These are phyloP conservation scores for Eumaeus atala DNA, from an alignment of 1,140 invertebrate species.

Conservation along the genomic window DNA sequence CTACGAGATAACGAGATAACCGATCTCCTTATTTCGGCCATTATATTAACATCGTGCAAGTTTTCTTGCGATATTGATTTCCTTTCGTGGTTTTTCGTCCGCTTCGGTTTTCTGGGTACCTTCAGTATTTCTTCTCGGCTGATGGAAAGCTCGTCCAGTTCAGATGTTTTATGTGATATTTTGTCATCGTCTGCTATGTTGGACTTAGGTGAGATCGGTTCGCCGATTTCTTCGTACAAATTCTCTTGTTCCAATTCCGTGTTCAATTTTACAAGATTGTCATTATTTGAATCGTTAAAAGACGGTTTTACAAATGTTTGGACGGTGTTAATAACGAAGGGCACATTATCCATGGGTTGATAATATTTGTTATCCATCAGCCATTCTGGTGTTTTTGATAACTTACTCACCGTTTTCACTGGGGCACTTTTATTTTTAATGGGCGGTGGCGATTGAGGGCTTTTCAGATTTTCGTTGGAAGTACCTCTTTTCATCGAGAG, in stretches of 20 bases:
- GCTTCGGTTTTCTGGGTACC: slow-evolving; percentile 52
- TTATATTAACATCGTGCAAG: slow-evolving; percentile 31
- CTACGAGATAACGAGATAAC: slow-evolving; percentile 52
- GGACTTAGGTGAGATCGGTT: slow-evolving; percentile 30
- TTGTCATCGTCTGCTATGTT: slow-evolving; percentile 60
- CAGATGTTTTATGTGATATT: slow-evolving; percentile 36
- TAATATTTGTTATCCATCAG: slow-evolving; percentile 62
- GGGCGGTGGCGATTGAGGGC: slow-evolving; percentile 27
- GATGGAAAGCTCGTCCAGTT: slow-evolving; percentile 38
- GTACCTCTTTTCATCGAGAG: slow-evolving; percentile 36
- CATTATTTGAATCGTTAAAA: slow-evolving; percentile 6
- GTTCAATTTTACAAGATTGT: slow-evolving; percentile 21
- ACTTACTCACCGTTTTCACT: slow-evolving; percentile 37
- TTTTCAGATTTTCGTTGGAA: slow-evolving; percentile 38
- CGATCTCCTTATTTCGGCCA: slow-evolving; percentile 45
- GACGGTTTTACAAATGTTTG: slow-evolving; percentile 28
- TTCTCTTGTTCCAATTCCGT: slow-evolving; percentile 49
- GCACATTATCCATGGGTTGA: slow-evolving; percentile 53
- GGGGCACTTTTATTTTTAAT: slow-evolving; percentile 22
- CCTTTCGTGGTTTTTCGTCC: slow-evolving; percentile 38
- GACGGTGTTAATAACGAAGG: slow-evolving; percentile 47
- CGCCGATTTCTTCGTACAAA: slow-evolving; percentile 63
- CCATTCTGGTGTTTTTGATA: slow-evolving; percentile 49
- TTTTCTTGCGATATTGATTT: slow-evolving; percentile 18
- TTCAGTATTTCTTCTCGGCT: slow-evolving; percentile 52